Base-by-base conservation (phyloP, 2,113 vertebrate species). In the Syngnathoides biaculeatus region DNA sequence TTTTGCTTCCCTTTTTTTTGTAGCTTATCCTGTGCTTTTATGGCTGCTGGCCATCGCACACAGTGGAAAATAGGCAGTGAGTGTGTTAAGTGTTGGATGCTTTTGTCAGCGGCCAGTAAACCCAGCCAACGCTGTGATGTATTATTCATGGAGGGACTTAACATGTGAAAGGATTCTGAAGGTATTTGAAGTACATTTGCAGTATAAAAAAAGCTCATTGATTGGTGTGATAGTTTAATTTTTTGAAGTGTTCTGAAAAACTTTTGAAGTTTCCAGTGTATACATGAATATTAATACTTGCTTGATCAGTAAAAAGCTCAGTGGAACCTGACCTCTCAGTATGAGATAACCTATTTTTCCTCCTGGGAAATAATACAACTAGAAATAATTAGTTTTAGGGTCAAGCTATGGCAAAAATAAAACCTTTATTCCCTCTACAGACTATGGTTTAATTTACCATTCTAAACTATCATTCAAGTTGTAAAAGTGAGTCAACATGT, bases 61-160 rank as follows among this genome's bases (percentile, higher is more conserved):
- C 57, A 17, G 61, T 39, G 61, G 75, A 77, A 80, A 82, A 75
- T 73, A 42, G 42, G 15, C 80, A 67, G 66, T 64, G 72, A 77
- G 79, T 80, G 82, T 69, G 73, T 82, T 74, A 79, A 61, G 59
- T 80, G 75, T 75, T 63, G 38, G 73, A 62, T 66, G 82, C 85
- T 86, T 84, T 87, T 85, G 88, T 88, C 81, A 81, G 81, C 52
- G 30, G 81, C 79, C 84, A 83, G 79, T 63, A 19, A 8, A 38
- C 73, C 35, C 53, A 80, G 71, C 72, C 60, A 66, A 6, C 71
- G 27, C 70, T 81, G 12, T 83, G 53, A 87, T 90, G 84, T 85
- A 79, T 87, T 86, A 87, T 90, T 87, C 83, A 90, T 88, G 72
- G 55, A 30, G 78, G 77, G 80, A 80, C 79, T 88, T 85, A 80